These are phyloP conservation scores for Sinocyclocheilus rhinocerous DNA, from an alignment of 2,113 vertebrate genomes.

Conservation along the genomic window DNA sequence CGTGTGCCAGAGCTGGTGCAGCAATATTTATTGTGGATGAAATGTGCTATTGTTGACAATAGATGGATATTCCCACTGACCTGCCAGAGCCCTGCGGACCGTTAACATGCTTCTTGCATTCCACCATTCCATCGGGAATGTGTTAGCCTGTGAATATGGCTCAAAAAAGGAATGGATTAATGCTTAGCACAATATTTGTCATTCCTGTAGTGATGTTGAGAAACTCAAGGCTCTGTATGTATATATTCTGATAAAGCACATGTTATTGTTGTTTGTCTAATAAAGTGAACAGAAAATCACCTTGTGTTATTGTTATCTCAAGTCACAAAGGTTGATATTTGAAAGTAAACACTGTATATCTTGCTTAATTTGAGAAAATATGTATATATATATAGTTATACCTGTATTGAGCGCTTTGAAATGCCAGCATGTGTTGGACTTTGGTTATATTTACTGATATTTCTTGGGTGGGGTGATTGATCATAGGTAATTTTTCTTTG, in stretches of 20 bases:
- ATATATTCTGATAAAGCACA: neutral
- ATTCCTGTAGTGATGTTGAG: neutral
- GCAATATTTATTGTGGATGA: slow-evolving; percentile 23
- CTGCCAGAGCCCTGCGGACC: neutral
- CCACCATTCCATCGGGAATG: neutral
- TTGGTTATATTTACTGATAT: slow-evolving; percentile 29
- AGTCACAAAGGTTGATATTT: neutral
- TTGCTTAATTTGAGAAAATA: neutral
- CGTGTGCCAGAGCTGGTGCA: slow-evolving; percentile 21
- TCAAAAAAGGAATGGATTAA: neutral
- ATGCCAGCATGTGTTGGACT: slow-evolving; percentile 9
- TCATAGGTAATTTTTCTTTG: slow-evolving; percentile 1
- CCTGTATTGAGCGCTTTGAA: neutral
- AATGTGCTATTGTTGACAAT: slow-evolving; percentile 25
- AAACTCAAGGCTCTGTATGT: neutral
- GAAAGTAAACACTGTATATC: neutral
- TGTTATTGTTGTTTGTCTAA: neutral
- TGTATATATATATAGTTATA: neutral
- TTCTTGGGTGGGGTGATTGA: slow-evolving; percentile 8
- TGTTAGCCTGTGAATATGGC: neutral
- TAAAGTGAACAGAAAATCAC: neutral
- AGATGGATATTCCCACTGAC: slow-evolving; percentile 1
- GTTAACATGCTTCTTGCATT: neutral
- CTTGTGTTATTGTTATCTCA: neutral
- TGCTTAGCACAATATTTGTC: neutral